These are phyloP conservation scores for Araneus ventricosus DNA, from an alignment of 1,140 invertebrate species.

Conservation along the genomic window DNA sequence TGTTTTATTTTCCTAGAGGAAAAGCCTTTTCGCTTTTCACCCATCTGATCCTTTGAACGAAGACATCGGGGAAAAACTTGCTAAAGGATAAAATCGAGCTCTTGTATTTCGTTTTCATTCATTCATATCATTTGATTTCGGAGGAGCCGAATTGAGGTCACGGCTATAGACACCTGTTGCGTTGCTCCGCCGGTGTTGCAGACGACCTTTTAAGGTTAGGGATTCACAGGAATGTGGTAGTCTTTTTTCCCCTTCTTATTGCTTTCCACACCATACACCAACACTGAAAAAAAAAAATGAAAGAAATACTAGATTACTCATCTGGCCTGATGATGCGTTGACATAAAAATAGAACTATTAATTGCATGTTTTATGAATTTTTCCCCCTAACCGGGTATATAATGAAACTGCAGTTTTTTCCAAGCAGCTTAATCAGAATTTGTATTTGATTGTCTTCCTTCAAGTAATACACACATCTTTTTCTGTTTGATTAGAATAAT, in stretches of 20 bases:
- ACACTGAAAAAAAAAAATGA: neutral
- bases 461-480: too few relatives aligned
- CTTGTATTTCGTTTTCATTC: conserved; percentile 50
- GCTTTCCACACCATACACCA: neutral
- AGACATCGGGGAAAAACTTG: neutral
- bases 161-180: conserved; percentile 57
- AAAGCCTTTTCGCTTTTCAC: neutral
- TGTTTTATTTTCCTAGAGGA: neutral
- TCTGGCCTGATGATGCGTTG: neutral
- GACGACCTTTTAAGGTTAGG: conserved; percentile 69
- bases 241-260: neutral
- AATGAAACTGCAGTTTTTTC: too few relatives aligned
- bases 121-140: conserved; percentile 58
- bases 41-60: neutral
- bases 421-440: too few relatives aligned
- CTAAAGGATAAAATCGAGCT: conserved; percentile 17
- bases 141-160: conserved; percentile 55
- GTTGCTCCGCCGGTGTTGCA: conserved; percentile 32
- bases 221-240: conserved; percentile 46
- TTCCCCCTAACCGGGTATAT: too few relatives aligned
- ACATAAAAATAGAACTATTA: too few relatives aligned
- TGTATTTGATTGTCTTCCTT: too few relatives aligned
- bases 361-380: too few relatives aligned
- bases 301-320: neutral
- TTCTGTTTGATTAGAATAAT: too few relatives aligned